Evolutionary conservation across 2,797 vertebrate species (phyloP).

Genomic region (Yasuhikotakia modesta): DNA sequence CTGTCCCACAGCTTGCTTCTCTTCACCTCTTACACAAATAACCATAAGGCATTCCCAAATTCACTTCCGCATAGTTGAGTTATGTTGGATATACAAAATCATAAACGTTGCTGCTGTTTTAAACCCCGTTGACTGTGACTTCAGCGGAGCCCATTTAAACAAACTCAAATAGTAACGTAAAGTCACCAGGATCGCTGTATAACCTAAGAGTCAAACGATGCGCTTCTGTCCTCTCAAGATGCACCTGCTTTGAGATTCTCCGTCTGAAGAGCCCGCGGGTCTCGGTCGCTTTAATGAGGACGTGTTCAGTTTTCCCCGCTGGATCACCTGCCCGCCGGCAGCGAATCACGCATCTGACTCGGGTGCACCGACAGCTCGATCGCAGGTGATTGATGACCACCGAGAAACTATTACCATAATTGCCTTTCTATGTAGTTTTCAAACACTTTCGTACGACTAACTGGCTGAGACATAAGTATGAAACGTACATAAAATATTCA

Average conservation of each 20-base stretch:
- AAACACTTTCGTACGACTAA: slow-evolving; percentile 83
- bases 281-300: slow-evolving; percentile 87
- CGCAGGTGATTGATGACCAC: slow-evolving; percentile 96
- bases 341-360: slow-evolving; percentile 69
- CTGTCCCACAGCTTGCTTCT: not conserved
- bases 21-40: not conserved
- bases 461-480: slow-evolving; percentile 71
- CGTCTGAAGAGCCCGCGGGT: slow-evolving; percentile 57
- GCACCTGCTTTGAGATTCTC: slow-evolving; percentile 19
- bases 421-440: slow-evolving; percentile 95
- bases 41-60: not conserved
- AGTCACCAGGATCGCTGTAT: slow-evolving; percentile 17
- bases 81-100: slow-evolving; percentile 2
- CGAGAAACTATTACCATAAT: slow-evolving; percentile 87
- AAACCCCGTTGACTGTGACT: slow-evolving; percentile 68
- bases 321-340: slow-evolving; percentile 73
- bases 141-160: slow-evolving; percentile 65
- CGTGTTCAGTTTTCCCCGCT: slow-evolving; percentile 83
- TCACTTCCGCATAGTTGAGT: not conserved
- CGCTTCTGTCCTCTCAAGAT: slow-evolving; percentile 9
- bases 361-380: slow-evolving; percentile 88
- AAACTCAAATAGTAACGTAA: slow-evolving; percentile 29
- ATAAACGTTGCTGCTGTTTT: slow-evolving; percentile 62
- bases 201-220: slow-evolving; percentile 27
- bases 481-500: not conserved